Conservation (phyloP, 1,140 invertebrate species). For the Conus ventricosus region DNA sequence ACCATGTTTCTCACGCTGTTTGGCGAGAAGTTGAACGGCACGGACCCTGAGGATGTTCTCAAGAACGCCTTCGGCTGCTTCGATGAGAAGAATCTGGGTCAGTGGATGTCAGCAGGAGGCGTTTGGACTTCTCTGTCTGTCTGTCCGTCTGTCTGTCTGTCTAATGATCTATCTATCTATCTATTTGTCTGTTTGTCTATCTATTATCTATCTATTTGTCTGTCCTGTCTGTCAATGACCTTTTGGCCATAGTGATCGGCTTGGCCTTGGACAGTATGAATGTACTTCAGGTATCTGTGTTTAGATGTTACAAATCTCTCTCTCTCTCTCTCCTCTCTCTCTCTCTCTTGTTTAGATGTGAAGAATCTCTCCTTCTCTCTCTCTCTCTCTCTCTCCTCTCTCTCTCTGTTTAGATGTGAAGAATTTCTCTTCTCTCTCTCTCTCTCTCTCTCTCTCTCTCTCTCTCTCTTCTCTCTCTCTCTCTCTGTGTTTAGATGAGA, state of each 20-base stretch:
- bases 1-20: conserved; percentile 81
- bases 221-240: not conserved
- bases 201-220: not conserved
- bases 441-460: no score
- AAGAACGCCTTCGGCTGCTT: conserved; percentile 80
- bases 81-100: conserved; percentile 77
- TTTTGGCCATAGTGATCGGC: not conserved
- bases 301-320: no score
- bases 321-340: not conserved
- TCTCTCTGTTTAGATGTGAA: no score
- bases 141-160: not conserved
- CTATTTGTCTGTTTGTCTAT: not conserved
- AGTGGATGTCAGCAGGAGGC: not conserved
- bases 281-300: no score
- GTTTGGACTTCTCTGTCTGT: not conserved
- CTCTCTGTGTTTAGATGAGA: not conserved
- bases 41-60: conserved; percentile 80
- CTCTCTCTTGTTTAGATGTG: not conserved
- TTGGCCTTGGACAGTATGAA: no score
- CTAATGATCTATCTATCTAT: not conserved
- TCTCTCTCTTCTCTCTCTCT: not conserved
- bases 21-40: conserved; percentile 79
- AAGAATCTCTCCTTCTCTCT: no score
- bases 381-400: no score
- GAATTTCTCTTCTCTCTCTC: no score